Percentiles rank a stretch among this genome's conserved stretches.
Conservation (phyloP, 2,797 vertebrate species). For the Tenualosa thibaudeaui region DNA sequence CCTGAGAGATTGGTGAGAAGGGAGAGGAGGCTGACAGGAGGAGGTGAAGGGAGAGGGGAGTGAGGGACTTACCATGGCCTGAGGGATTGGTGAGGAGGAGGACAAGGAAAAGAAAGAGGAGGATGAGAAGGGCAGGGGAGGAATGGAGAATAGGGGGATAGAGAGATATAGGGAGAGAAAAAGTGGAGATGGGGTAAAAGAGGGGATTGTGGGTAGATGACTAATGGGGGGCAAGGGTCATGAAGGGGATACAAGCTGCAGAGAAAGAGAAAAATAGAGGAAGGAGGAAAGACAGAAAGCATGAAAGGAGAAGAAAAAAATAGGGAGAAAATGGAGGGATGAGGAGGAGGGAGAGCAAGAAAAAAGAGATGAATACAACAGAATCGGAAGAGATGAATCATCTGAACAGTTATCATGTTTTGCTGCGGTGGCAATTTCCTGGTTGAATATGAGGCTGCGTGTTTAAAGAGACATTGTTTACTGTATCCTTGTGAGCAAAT, state of each 20-base stretch:
- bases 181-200: too few relatives aligned
- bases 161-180: neutral
- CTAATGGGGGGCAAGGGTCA: neutral
- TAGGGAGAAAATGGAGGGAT: neutral
- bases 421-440: neutral
- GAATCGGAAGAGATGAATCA: neutral
- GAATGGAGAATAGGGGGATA: neutral
- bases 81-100: neutral
- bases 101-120: neutral
- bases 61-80: too few relatives aligned
- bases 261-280: too few relatives aligned
- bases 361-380: neutral
- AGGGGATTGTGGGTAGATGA: neutral
- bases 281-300: neutral
- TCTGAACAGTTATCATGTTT: neutral
- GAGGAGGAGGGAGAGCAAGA: neutral
- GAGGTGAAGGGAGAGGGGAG: constrained; percentile 33
- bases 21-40: constrained; percentile 14
- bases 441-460: neutral
- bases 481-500: neutral
- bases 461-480: neutral
- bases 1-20: neutral
- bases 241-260: too few relatives aligned
- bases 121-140: neutral
- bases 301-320: neutral